Evolutionary conservation across 2,888 invertebrate genomes (phyloP).

Genomic region (Drosophila trichaetosa): DNA sequence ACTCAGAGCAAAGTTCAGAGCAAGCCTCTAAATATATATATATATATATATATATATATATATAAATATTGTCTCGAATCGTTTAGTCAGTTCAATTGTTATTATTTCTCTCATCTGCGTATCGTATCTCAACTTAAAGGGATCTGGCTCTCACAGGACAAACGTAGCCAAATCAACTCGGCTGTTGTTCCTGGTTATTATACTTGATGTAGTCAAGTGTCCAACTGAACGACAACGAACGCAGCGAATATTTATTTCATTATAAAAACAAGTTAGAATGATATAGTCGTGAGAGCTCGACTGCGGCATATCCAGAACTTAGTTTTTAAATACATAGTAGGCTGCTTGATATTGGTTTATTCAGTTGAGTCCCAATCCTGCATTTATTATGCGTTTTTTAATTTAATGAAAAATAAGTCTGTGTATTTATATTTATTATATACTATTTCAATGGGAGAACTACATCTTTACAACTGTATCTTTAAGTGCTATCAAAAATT

Average conservation of each 20-base stretch:
- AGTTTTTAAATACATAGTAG: background rate
- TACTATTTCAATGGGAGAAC: background rate
- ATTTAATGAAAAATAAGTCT: background rate
- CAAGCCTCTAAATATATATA: background rate
- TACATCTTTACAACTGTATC: background rate
- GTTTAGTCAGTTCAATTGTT: background rate
- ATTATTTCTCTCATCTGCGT: background rate
- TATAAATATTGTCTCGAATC: background rate
- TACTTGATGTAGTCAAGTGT: background rate
- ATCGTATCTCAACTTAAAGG: background rate
- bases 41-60: background rate
- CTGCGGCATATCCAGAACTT: background rate
- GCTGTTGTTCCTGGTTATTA: background rate
- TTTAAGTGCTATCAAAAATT: background rate
- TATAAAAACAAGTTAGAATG: background rate
- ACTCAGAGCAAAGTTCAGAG: background rate
- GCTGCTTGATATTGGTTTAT: background rate
- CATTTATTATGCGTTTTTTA: background rate
- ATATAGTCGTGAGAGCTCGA: background rate
- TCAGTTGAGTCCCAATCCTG: background rate
- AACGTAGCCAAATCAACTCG: background rate
- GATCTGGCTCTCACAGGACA: background rate
- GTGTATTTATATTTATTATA: background rate
- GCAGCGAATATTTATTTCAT: background rate
- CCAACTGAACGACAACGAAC: background rate